A percentile compares a stretch with the other conserved stretches of the same genome.
These are phyloP conservation scores for Antheraea assamensis DNA, from an alignment of 2,888 invertebrate genomes.

Conservation along the genomic window DNA sequence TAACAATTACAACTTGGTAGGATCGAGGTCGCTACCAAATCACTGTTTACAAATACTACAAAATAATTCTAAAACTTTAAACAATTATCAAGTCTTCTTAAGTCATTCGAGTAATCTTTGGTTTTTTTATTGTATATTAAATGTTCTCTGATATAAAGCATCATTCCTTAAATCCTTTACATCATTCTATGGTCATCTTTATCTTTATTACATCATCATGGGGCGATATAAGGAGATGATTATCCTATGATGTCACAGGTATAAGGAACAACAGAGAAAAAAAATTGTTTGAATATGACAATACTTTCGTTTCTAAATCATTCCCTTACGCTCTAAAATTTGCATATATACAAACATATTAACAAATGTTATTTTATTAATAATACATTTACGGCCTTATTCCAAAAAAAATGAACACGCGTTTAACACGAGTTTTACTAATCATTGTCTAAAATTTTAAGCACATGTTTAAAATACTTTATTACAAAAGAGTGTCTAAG, in stretches of 20 bases:
- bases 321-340: not conserved
- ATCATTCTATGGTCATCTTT: no score
- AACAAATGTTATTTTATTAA: not conserved
- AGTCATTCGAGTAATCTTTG: not conserved
- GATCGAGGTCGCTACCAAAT: conserved; percentile 4
- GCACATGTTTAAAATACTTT: no score
- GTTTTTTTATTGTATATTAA: not conserved
- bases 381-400: no score
- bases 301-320: not conserved
- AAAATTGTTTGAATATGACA: not conserved
- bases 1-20: not conserved
- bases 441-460: no score
- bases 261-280: no score
- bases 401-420: no score
- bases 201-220: no score
- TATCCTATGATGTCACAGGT: no score
- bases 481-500: no score
- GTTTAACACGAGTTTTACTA: no score
- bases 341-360: not conserved
- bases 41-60: not conserved
- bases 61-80: not conserved
- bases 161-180: not conserved
- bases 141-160: not conserved
- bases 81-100: not conserved
- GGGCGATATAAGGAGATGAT: no score